Evolutionary conservation across 2,113 vertebrate genomes (phyloP), one percentile per base, ranked within the genome.

Genomic region (Grus americana): DNA sequence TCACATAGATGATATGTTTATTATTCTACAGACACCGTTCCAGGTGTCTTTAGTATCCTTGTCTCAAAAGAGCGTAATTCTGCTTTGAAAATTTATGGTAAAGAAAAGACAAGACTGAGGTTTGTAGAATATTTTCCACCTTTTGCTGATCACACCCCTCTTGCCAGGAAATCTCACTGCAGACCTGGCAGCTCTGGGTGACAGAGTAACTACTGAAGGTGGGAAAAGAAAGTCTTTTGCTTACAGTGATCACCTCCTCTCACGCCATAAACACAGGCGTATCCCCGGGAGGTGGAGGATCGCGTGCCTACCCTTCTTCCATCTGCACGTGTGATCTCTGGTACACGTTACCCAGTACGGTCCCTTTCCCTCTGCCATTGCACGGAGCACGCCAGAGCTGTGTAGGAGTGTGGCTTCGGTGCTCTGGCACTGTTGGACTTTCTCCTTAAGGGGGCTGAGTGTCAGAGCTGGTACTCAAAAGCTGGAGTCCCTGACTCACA

Each of bases 301-400:
- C 6, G 5, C 12, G 12, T 0, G 2, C 32, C 20, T 34, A 24
- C 19, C 49, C 50, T 67, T 46, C 29, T 14, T 47, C 30, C 74
- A 12, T 30, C 49, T 0, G 0, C 10, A 12, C 1, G 0, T 0
- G 0, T 15, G 15, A 58, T 82, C 23, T 50, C 36, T 18, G 12
- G 11, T 24, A 29, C 3, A 1, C 30, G 30, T 14, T 47, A 22
- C 5, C 27, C 58, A 34, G 16, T 3, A 8, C 0, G 1, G 26
- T 24, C 42, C 4, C 0, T 66, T 58, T 46, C 27, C 54, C 32
- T 47, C 50, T 40, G 70, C 15, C 0, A 0, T 8, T 62, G 11
- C 40, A 7, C 16, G 58, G 26, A 63, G 14, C 70, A 42, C 3
- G 0, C 55, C 4, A 12, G 55, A 74, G 66, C 47, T 61, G 21